These are phyloP conservation scores for Siniperca chuatsi DNA, from an alignment of 2,113 vertebrate genomes.

Conservation along the genomic window DNA sequence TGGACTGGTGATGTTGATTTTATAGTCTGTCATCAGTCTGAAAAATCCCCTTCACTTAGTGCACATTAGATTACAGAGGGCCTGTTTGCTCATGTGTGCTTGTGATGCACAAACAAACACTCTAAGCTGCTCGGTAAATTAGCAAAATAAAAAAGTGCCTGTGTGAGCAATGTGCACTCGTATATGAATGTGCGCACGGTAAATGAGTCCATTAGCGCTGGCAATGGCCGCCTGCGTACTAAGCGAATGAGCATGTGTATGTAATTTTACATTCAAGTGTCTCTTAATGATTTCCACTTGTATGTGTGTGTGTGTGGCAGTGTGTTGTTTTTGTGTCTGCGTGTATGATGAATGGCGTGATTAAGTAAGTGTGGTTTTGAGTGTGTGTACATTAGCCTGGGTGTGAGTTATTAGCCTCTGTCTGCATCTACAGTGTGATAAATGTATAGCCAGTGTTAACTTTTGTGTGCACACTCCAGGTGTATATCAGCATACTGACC, in stretches of 20 bases:
- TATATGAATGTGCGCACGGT: slow-evolving; percentile 74
- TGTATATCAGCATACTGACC: slow-evolving; percentile 49
- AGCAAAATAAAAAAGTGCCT: slow-evolving; percentile 50
- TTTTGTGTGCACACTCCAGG: slow-evolving; percentile 41
- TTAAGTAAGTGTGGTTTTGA: slow-evolving; percentile 38
- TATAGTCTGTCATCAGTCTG: slow-evolving; percentile 52
- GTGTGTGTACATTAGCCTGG: slow-evolving; percentile 61
- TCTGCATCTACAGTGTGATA: slow-evolving; percentile 59
- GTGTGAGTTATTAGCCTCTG: slow-evolving; percentile 60
- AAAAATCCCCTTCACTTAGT: slow-evolving; percentile 59
- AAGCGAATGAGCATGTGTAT: slow-evolving; percentile 52
- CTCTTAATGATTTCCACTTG: slow-evolving; percentile 55
- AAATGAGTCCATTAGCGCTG: slow-evolving; percentile 75
- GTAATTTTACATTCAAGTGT: slow-evolving; percentile 67
- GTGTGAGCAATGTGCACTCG: slow-evolving; percentile 50
- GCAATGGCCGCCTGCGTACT: slow-evolving; percentile 29
- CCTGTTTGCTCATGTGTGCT: slow-evolving; percentile 69
- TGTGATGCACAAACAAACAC: slow-evolving; percentile 77
- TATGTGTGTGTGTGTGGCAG: slow-evolving; percentile 5
- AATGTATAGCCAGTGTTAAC: slow-evolving; percentile 49
- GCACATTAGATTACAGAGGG: slow-evolving; percentile 66
- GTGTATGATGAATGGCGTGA: slow-evolving; percentile 33
- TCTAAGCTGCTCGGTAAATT: slow-evolving; percentile 70
- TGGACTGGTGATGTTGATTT: slow-evolving; percentile 53
- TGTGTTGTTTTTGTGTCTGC: slow-evolving; percentile 20